Evolutionary conservation across 2,888 invertebrate species (phyloP), one percentile per base, ranked within the genome.

Genomic region (Caenorhabditis angaria): DNA sequence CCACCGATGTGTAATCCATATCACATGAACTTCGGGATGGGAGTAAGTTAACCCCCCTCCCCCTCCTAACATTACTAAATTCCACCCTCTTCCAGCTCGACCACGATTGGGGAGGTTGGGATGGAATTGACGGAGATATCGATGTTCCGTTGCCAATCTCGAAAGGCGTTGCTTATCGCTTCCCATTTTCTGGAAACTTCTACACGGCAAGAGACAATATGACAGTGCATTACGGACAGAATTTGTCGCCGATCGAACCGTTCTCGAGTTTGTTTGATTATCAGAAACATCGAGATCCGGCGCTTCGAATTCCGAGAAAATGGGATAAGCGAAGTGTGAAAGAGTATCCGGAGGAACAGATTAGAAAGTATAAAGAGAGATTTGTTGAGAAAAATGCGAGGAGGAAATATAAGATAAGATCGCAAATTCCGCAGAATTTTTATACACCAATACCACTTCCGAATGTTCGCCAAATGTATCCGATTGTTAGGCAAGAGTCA

Each of bases 61-160:
- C n/a, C n/a, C n/a, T n/a, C n/a, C 5, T 14, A 48, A 18, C 5
- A 8, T n/a, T 14, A n/a, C n/a, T n/a, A n/a, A n/a, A n/a, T n/a
- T n/a, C n/a, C n/a, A n/a, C n/a, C n/a, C n/a, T n/a, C 10, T 48
- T 48, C 10, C 48, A 48, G 48, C 10, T 48, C n/a, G 48, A 48
- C 4, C 48, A 48, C 71, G 81, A 82, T 53, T 65, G 58, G 29
- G 83, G 83, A 55, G 83, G 83, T 1, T 50, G 56, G 12, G 83
- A 83, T 58, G 83, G 83, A 70, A 66, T 76, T 27, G 81, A 83
- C 61, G 83, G 83, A 35, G 83, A 83, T 56, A 77, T 83, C 55
- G 81, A 82, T 48, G 76, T 83, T 47, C 80, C 82, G 4, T 64
- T 83, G 35, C 82, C 82, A 5, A 78, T 83, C 28, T 77, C 78